Base-by-base conservation (phyloP, 2,113 vertebrate genomes). In the Coryphaenoides rupestris region DNA sequence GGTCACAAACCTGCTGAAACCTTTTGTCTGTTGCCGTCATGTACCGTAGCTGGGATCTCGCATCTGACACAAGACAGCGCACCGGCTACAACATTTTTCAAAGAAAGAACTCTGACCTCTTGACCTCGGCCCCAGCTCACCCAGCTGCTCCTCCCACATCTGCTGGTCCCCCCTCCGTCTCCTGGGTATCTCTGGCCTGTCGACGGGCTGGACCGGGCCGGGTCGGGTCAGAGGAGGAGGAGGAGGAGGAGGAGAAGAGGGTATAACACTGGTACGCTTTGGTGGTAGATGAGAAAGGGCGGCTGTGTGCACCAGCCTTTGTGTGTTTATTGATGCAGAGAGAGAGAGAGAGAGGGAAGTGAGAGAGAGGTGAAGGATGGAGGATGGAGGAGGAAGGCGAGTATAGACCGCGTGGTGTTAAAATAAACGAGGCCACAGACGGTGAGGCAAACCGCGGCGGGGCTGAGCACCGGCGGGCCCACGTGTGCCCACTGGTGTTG, bases 341-440 rank as follows among this genome's bases (percentile, higher is more conserved):
- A 63, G 70, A 69, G 70, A 66, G 53, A 14, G 46, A 16, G 16
- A 49, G 28, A 33, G 16, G 14, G 46, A 49, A 17, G 17, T 3
- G 24, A 26, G 15, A 47, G 46, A 47, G 54, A 69, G 52, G 68
- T 26, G 55, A 12, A 47, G 46, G 46, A 26, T 26, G 24, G 24
- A 50, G 47, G 69, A 40, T 56, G 58, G 45, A 64, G 55, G 65
- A 60, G 50, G 70, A 63, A 58, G 55, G 33, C 2, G 16, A 50
- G 55, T 45, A 54, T 46, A 58, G 74, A 65, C 68, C 79, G 84
- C 74, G 70, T 65, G 60, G 63, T 74, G 76, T 75, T 70, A 87
- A 87, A 86, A 88, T 88, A 87, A 86, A 86, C 73, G 1, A 52
- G 65, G 58, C 54, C 9, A 49, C 66, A 69, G 75, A 78, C 47